phyloP scores from a whole-genome alignment of 2,797 vertebrate species.

The Peromyscus eremicus region DNA sequence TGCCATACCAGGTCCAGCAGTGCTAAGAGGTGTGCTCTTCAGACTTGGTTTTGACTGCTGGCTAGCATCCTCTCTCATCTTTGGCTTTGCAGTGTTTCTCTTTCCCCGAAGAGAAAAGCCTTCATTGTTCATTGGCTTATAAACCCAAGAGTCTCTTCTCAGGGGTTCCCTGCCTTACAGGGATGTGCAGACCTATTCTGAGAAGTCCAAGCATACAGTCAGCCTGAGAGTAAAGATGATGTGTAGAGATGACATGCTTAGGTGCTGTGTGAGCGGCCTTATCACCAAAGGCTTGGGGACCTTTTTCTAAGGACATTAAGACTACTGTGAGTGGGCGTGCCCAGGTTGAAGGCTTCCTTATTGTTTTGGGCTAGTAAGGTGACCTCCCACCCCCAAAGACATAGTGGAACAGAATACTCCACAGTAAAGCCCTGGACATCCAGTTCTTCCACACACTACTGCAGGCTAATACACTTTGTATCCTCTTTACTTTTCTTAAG shows the following conservation, averaged over 20 bases:
- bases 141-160: neutral
- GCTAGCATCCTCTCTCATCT: neutral
- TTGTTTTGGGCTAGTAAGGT: neutral
- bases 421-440: neutral
- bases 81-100: neutral
- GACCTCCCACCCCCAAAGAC: neutral
- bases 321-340: no score
- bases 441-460: neutral
- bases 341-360: neutral
- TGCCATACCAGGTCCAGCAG: neutral
- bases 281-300: neutral
- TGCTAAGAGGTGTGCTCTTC: neutral
- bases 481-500: neutral
- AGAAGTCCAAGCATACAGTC: neutral
- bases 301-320: neutral
- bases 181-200: neutral
- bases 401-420: neutral
- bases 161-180: neutral
- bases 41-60: neutral
- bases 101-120: slow-evolving; percentile 21
- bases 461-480: neutral
- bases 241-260: neutral
- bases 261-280: neutral
- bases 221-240: accelerated
- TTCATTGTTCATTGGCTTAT: neutral